A percentile compares a stretch with the other conserved stretches of the same genome.
phyloP scores from a whole-genome alignment of 2,113 vertebrate genomes.

The Trogon melanurus region DNA sequence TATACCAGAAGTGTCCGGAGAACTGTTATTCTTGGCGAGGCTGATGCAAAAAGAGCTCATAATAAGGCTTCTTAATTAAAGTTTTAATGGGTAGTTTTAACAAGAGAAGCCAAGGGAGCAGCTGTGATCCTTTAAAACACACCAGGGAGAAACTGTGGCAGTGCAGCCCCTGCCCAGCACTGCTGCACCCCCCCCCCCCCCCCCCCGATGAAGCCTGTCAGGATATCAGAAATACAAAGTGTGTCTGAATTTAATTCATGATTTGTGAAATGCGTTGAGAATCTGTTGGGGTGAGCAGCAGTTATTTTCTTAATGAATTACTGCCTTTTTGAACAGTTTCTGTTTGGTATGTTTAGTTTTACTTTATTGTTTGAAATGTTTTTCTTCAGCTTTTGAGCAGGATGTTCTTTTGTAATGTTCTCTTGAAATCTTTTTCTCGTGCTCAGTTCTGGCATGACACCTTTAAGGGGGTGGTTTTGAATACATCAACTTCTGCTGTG shows the following conservation, averaged over 20 bases:
- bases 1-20: not conserved
- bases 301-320: conserved; percentile 4
- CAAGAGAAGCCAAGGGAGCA: not conserved
- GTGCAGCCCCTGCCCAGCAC: not conserved
- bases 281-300: not conserved
- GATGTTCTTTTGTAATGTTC: not conserved
- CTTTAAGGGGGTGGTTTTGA: not conserved
- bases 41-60: not conserved
- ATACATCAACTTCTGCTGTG: not conserved
- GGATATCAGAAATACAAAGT: not conserved
- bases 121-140: not conserved
- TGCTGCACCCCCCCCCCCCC: not conserved
- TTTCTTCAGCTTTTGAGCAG: not conserved
- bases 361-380: conserved; percentile 10
- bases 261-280: not conserved
- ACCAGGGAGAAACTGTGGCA: not conserved
- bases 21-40: not conserved
- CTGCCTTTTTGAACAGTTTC: not conserved
- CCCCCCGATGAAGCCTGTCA: not conserved
- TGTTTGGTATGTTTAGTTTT: not conserved
- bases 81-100: not conserved
- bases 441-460: not conserved
- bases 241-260: not conserved
- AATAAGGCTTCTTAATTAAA: not conserved
- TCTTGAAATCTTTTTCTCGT: not conserved